Conservation (phyloP, 2,797 vertebrate species). For the Sebastes goodei region DNA sequence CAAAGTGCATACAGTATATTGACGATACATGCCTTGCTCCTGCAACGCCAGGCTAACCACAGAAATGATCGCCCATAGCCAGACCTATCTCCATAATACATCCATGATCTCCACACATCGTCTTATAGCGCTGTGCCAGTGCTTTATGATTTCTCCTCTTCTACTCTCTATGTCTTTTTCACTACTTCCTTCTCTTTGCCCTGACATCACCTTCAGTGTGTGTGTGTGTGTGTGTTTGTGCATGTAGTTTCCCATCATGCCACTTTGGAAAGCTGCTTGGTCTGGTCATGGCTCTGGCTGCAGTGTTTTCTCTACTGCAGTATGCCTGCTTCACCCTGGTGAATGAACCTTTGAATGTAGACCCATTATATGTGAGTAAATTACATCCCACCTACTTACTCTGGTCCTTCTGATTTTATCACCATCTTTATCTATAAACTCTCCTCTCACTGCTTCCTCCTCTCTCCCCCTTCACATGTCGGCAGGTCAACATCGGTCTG, state of each 20-base stretch:
- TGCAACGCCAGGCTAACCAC: too few species aligned
- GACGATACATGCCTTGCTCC: too few species aligned
- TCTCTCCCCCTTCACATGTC: not conserved
- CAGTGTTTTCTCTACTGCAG: conserved; percentile 87
- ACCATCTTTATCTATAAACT: not conserved
- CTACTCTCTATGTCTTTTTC: too few species aligned
- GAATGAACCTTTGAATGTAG: conserved; percentile 76
- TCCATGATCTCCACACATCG: too few species aligned
- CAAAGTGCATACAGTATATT: too few species aligned
- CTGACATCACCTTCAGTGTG: too few species aligned
- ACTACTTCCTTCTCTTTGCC: not conserved
- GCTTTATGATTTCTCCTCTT: too few species aligned
- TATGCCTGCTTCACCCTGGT: conserved; percentile 88
- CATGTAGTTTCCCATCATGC: conserved; percentile 85
- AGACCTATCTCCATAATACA: too few species aligned
- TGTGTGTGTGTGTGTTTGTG: not conserved
- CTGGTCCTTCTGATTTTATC: not conserved
- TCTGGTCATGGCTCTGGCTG: conserved; percentile 88
- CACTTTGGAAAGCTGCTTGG: conserved; percentile 94
- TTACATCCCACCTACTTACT: not conserved
- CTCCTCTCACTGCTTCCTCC: not conserved
- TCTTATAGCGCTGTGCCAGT: too few species aligned
- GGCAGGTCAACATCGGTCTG: conserved; percentile 87
- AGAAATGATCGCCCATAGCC: too few species aligned
- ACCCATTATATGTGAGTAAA: conserved; percentile 89